Evolutionary conservation across 30 jellyfish, hydroid and myxozoan species (phyloP).

Genomic region (Hydractinia symbiolongicarpus): DNA sequence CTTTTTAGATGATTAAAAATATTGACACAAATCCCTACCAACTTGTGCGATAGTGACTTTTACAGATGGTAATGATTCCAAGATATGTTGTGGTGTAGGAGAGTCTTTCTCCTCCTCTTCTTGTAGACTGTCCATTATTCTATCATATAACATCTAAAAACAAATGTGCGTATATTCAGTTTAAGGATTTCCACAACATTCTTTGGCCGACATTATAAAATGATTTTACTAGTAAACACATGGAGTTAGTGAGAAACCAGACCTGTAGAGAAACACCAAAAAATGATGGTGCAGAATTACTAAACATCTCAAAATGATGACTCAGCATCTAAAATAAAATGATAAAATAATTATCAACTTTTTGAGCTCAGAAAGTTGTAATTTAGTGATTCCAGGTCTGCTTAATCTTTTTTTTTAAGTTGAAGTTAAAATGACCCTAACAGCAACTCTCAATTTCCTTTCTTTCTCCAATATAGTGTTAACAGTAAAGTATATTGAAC

Average conservation of each 20-base stretch:
- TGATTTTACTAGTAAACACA: not conserved
- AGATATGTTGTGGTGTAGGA: slow-evolving; percentile 29
- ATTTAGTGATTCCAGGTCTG: too few relatives aligned
- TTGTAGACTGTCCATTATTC: slow-evolving; percentile 2
- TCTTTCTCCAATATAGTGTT: too few relatives aligned
- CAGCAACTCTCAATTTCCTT: too few relatives aligned
- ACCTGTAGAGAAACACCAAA: slow-evolving; percentile 30
- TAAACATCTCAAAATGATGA: slow-evolving; percentile 28
- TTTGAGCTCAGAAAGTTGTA: too few relatives aligned
- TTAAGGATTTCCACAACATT: not conserved
- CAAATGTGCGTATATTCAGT: not conserved
- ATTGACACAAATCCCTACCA: not conserved
- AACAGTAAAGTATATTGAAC: too few relatives aligned
- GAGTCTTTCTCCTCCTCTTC: slow-evolving; percentile 21
- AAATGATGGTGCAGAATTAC: slow-evolving; percentile 21
- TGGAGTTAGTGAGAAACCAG: too few relatives aligned
- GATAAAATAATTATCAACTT: not conserved
- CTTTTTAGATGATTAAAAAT: not conserved
- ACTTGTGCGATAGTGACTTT: slow-evolving; percentile 35
- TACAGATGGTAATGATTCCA: slow-evolving; percentile 15
- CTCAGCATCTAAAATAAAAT: slow-evolving; percentile 13
- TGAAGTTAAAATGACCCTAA: too few relatives aligned
- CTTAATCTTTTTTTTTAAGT: too few relatives aligned
- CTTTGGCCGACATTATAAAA: not conserved
- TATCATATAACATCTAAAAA: slow-evolving; percentile 29